phyloP scores from a whole-genome alignment of 2,797 vertebrate genomes.

The Lutjanus campechanus region DNA sequence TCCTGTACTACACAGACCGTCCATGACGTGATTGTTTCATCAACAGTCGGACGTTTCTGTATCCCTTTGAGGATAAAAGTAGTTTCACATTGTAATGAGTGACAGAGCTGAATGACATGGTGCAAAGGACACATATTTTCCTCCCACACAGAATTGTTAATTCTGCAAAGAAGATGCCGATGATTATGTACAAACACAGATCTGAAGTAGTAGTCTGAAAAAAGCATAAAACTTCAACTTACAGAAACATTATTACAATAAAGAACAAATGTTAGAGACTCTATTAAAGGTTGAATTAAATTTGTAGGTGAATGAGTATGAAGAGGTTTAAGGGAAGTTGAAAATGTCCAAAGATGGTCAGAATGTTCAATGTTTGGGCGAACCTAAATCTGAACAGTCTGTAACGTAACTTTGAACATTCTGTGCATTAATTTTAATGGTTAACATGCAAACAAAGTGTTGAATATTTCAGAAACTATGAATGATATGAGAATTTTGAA shows the following conservation, averaged over 20 bases:
- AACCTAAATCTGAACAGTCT: no score
- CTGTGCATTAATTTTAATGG: neutral
- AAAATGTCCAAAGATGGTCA: no score
- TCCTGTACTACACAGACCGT: conserved; percentile 64
- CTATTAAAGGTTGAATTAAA: no score
- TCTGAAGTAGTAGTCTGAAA: no score
- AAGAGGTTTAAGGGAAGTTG: neutral
- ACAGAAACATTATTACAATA: no score
- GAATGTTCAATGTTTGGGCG: no score
- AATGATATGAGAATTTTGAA: neutral
- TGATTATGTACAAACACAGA: neutral
- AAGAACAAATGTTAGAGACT: no score
- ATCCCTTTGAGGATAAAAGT: conserved; percentile 27
- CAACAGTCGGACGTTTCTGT: conserved; percentile 40
- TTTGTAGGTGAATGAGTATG: no score
- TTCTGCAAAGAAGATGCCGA: conserved; percentile 6
- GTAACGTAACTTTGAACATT: neutral
- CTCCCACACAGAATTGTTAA: neutral
- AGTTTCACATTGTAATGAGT: conserved; percentile 10
- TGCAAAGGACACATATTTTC: neutral
- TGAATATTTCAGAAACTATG: no score
- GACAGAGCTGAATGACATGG: conserved; percentile 9
- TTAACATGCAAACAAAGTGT: neutral
- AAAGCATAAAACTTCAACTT: no score
- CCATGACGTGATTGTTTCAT: conserved; percentile 56